phyloP scores from a whole-genome alignment of 2,113 vertebrate species.

The western clawed frog (Xenopus tropicalis) region UCB_Xtro_10.0 CM004444.2:36109001-36109500 shows the following conservation, averaged over 20 bases:
- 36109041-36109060: no score
- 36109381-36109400: slow-evolving; percentile 5
- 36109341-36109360: slow-evolving; percentile 20
- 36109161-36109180: neutral
- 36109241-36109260: slow-evolving; percentile 26
- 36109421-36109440: neutral
- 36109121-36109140: no score
- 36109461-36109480: neutral
- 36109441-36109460: neutral
- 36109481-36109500: neutral
- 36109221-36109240: slow-evolving; percentile 5
- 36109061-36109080: no score
- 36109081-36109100: no score
- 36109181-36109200: neutral
- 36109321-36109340: slow-evolving; percentile 28
- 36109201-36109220: slow-evolving; percentile 7
- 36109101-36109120: no score
- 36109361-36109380: slow-evolving; percentile 33
- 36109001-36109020: no score
- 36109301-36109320: slow-evolving; percentile 40
- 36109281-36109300: slow-evolving; percentile 26
- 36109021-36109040: no score
- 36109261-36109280: slow-evolving; percentile 14
- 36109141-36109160: neutral
- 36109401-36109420: slow-evolving; percentile 6